phyloP scores from a whole-genome alignment of 2,113 vertebrate genomes.

The Patagioenas fasciata region DNA sequence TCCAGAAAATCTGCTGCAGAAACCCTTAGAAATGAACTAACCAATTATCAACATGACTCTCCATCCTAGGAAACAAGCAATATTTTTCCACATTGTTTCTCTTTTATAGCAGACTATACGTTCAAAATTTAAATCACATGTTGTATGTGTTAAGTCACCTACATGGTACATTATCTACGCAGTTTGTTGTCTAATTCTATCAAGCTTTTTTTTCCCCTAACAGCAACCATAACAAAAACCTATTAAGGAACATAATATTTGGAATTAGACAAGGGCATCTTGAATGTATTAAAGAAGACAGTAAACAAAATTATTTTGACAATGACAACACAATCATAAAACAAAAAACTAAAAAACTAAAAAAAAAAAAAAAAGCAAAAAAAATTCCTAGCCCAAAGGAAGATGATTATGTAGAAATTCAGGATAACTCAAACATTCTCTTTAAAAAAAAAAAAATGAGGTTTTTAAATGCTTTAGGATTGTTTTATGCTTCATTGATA shows the following conservation, averaged over 20 bases:
- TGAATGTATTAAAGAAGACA: neutral
- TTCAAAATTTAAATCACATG: constrained; percentile 39
- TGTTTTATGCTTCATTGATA: constrained; percentile 30
- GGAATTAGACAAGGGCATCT: constrained; percentile 34
- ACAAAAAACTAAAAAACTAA: neutral
- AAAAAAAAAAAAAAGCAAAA: neutral
- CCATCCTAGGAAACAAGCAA: neutral
- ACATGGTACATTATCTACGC: constrained; percentile 34
- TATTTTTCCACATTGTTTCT: neutral
- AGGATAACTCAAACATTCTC: neutral
- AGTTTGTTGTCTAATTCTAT: constrained; percentile 39
- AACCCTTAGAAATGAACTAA: constrained; percentile 48
- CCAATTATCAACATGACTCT: neutral
- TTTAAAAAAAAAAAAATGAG: neutral
- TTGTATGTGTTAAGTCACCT: constrained; percentile 34
- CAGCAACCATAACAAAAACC: constrained; percentile 15
- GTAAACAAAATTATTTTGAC: constrained; percentile 9
- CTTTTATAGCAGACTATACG: neutral
- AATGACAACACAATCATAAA: neutral
- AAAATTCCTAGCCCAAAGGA: neutral
- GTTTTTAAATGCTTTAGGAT: constrained; percentile 8
- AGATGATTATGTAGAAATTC: neutral
- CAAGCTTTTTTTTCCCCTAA: neutral
- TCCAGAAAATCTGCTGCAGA: neutral
- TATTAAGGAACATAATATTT: constrained; percentile 27